These are phyloP conservation scores for Leguminivora glycinivorella DNA, from an alignment of 1,140 invertebrate species.

Conservation along the genomic window DNA sequence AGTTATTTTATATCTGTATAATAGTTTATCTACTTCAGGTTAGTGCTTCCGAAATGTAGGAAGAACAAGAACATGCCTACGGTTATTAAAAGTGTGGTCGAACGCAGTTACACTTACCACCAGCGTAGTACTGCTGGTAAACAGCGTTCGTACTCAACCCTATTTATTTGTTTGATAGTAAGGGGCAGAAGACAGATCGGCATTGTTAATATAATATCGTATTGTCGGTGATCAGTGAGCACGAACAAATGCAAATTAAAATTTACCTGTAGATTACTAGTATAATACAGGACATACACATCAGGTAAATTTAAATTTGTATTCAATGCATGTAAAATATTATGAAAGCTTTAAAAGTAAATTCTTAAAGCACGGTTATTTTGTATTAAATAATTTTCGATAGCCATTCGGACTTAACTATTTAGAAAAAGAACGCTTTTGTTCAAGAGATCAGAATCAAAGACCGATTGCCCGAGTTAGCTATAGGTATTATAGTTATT, in stretches of 20 bases:
- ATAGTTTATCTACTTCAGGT: conserved; percentile 32
- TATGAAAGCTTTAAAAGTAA: background rate
- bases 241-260: too few species aligned
- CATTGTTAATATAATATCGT: too few species aligned
- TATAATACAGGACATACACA: too few species aligned
- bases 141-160: too few species aligned
- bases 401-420: too few species aligned
- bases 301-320: background rate
- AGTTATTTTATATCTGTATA: conserved; percentile 56
- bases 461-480: too few species aligned
- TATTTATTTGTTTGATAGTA: background rate
- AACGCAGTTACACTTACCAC: background rate
- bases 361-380: background rate
- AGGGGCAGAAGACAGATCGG: background rate
- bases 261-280: too few species aligned
- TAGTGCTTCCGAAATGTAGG: conserved; percentile 12
- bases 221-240: too few species aligned
- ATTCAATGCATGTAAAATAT: background rate
- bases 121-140: background rate
- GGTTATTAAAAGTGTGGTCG: background rate
- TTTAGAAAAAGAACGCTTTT: too few species aligned
- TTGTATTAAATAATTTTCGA: background rate
- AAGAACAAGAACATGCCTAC: background rate
- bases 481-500: background rate
- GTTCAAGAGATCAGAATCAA: too few species aligned